A percentile compares a stretch with the other conserved stretches of the same genome.
Conservation (phyloP, 2,888 invertebrate genomes). For the Heteromurus nitidus region DNA sequence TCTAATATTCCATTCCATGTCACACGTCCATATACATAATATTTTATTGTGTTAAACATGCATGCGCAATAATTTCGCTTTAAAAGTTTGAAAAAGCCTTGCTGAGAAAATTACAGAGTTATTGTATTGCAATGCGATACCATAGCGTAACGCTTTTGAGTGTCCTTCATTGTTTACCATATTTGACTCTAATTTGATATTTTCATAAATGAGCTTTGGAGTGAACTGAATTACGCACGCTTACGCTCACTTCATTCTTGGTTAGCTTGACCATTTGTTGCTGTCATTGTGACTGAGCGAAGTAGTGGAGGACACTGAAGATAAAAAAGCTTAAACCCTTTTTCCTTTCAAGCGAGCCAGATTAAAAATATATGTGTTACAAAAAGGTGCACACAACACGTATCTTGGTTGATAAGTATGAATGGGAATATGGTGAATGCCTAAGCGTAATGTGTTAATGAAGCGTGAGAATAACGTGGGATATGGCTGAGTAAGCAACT, state of each 20-base stretch:
- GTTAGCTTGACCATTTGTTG: slow-evolving; percentile 29
- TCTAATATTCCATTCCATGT: background rate
- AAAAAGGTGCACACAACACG: too few species aligned
- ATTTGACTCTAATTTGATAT: slow-evolving; percentile 32
- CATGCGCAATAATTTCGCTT: background rate
- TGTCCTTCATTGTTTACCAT: slow-evolving; percentile 51
- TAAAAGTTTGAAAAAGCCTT: slow-evolving; percentile 6
- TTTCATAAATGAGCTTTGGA: background rate
- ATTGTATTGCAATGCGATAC: too few species aligned
- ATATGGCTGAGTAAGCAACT: slow-evolving; percentile 22
- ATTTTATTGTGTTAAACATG: background rate
- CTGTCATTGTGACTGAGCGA: slow-evolving; percentile 7
- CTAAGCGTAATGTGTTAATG: slow-evolving; percentile 42
- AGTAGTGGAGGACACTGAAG: slow-evolving; percentile 27
- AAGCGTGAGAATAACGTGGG: slow-evolving; percentile 59
- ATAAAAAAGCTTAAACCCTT: too few species aligned
- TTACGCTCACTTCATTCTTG: background rate
- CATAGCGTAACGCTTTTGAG: slow-evolving; percentile 19
- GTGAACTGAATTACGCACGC: background rate
- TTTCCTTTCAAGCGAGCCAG: background rate
- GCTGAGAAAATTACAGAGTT: slow-evolving; percentile 18
- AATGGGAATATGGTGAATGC: slow-evolving; percentile 4
- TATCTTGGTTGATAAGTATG: background rate
- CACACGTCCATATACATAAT: background rate
- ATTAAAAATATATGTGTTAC: slow-evolving; percentile 22